Percentiles rank a stretch among this genome's conserved stretches.
phyloP scores from a whole-genome alignment of 2,888 invertebrate genomes.

The Andrena chrysosceles region DNA sequence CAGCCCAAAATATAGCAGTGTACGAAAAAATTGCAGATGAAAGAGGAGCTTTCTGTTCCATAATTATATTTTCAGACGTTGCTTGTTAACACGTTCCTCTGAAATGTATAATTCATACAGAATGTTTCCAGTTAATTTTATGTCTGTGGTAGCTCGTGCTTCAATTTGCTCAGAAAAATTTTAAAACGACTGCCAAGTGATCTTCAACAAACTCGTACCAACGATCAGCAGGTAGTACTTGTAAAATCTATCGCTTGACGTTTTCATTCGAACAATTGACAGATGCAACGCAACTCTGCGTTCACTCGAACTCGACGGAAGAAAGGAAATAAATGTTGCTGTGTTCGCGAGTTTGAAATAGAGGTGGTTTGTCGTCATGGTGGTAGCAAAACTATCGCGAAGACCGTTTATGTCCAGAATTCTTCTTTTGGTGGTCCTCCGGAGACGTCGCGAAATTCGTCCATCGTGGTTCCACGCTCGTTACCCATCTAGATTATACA shows the following conservation, averaged over 20 bases:
- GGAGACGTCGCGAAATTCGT: slow-evolving; percentile 8
- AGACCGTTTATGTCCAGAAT: background rate
- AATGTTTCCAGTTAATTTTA: background rate
- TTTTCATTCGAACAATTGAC: background rate
- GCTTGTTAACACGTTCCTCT: no score
- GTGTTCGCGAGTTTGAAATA: background rate
- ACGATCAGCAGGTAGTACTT: background rate
- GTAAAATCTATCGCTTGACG: background rate
- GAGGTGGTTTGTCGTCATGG: background rate
- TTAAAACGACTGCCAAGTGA: background rate
- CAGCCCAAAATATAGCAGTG: no score
- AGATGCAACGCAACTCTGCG: background rate
- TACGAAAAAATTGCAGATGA: no score
- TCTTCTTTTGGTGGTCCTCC: background rate
- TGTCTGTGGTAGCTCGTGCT: no score
- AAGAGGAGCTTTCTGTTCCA: no score
- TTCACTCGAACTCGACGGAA: background rate
- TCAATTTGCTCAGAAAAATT: background rate
- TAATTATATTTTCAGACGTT: no score
- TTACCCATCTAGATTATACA: slow-evolving; percentile 46
- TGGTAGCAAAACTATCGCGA: background rate
- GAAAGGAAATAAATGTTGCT: background rate
- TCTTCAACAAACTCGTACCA: background rate
- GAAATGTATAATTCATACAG: background rate
- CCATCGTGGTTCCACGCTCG: slow-evolving; percentile 26